Evolutionary conservation across 2,113 vertebrate genomes (phyloP), one percentile per base, ranked within the genome.

Genomic region (Tauraco erythrolophus): DNA sequence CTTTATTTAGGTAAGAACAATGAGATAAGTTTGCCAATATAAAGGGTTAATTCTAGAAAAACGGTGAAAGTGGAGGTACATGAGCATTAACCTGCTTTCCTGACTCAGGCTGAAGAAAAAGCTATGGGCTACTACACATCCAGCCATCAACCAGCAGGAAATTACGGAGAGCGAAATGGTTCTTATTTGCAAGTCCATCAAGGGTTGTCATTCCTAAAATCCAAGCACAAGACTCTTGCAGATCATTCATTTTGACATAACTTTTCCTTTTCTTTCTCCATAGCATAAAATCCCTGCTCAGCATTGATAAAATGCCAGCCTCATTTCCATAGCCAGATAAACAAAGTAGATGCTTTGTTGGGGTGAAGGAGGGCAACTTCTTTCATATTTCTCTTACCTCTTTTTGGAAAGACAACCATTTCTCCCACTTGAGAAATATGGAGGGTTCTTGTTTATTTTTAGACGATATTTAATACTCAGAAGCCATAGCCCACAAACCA

Each of bases 161-260:
- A 19, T 13, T 4, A 39, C 0, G 7, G 27, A 45, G 23, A 37
- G 31, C 16, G 17, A 39, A 66, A 27, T 1, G 1, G 25, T 4
- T 83, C 45, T 54, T 21, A 54, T 37, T 5, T 72, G 14, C 64
- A 79, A 61, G 27, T 16, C 37, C 25, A 51, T 19, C 21, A 56
- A 82, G 56, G 41, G 19, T 2, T 54, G 53, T 19, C 53, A 39
- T 82, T 37, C 61, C 68, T 24, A 4, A 90, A 80, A 66, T 1
- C 50, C 27, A n/a, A 75, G 17, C 1, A 2, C 35, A 65, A 25
- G 19, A 50, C 21, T 51, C 56, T 3, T 13, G 25, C 2, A 4
- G 61, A 43, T 85, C 60, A 28, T 19, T 41, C 51, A 10, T 4
- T 61, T 14, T 53, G 64, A 45, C 39, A 33, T 0, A 27, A 17